phyloP scores from a whole-genome alignment of 2,113 vertebrate species.

The Centropus bengalensis region DNA sequence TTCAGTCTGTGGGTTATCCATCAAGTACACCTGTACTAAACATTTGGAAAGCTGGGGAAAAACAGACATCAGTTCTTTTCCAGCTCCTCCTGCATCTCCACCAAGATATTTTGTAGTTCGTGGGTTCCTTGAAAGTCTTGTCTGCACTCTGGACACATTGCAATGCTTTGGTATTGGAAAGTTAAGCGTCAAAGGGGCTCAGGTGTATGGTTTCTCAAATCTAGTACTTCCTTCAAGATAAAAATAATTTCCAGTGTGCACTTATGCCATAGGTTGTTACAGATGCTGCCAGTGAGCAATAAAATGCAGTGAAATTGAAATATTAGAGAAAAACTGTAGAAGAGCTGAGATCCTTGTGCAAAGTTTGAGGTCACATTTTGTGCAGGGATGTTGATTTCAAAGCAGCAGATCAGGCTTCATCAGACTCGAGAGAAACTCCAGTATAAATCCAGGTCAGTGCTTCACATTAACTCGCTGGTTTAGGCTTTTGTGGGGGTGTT shows the following conservation, averaged over 20 bases:
- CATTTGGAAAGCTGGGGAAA: background rate
- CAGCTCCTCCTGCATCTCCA: background rate
- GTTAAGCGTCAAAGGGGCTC: background rate
- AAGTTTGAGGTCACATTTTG: background rate
- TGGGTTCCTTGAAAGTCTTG: background rate
- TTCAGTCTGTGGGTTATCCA: background rate
- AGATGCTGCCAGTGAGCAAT: background rate
- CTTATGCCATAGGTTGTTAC: background rate
- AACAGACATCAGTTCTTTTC: background rate
- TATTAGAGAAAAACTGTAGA: background rate
- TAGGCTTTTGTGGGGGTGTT: background rate
- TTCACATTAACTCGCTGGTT: rapidly evolving
- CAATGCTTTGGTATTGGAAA: background rate
- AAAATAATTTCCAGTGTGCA: background rate
- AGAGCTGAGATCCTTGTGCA: background rate
- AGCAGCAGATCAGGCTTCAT: background rate
- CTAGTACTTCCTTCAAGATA: background rate
- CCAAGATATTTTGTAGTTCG: background rate
- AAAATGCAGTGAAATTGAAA: background rate
- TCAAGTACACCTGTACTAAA: background rate
- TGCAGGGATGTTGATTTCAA: background rate
- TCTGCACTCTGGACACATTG: background rate
- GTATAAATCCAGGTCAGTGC: background rate
- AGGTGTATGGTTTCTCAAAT: background rate
- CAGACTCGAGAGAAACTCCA: background rate